Percentiles rank a stretch among this genome's conserved stretches.
These are phyloP conservation scores for Actinia equina DNA, from an alignment of 64 coral and sea anemone genomes.

Conservation along the genomic window DNA sequence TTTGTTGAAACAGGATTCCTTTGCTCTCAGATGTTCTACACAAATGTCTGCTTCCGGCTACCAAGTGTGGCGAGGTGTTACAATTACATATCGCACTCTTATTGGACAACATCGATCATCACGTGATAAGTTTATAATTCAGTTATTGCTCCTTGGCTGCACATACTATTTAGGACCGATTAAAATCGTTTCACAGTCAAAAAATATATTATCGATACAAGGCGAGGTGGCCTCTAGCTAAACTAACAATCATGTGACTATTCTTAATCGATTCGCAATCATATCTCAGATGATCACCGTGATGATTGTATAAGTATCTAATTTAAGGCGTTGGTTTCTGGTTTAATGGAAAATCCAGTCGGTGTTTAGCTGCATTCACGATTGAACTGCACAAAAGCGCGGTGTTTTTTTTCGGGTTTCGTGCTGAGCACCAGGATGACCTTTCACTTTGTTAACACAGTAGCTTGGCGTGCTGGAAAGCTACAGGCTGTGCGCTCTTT, in stretches of 20 bases:
- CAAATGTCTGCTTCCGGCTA: neutral
- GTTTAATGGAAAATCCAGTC: neutral
- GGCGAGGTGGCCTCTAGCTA: no score
- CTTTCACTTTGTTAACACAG: neutral
- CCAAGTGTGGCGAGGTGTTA: neutral
- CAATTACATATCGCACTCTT: neutral
- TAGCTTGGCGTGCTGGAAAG: no score
- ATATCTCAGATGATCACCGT: neutral
- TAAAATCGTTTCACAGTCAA: no score
- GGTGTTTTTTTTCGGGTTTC: neutral
- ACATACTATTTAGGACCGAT: no score
- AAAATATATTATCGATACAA: no score
- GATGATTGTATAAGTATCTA: neutral
- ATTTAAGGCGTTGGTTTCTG: neutral
- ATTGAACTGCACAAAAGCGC: neutral
- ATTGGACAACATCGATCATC: neutral
- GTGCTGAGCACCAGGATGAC: neutral
- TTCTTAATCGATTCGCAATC: neutral
- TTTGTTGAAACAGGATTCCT: neutral
- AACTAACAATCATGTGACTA: neutral
- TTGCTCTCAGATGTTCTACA: neutral
- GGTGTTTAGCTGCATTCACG: neutral
- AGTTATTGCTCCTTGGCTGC: neutral
- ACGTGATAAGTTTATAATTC: neutral
- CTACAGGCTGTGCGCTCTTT: no score